phyloP scores from a whole-genome alignment of 2,888 invertebrate species.

The Kryphioiulus occultus region DNA sequence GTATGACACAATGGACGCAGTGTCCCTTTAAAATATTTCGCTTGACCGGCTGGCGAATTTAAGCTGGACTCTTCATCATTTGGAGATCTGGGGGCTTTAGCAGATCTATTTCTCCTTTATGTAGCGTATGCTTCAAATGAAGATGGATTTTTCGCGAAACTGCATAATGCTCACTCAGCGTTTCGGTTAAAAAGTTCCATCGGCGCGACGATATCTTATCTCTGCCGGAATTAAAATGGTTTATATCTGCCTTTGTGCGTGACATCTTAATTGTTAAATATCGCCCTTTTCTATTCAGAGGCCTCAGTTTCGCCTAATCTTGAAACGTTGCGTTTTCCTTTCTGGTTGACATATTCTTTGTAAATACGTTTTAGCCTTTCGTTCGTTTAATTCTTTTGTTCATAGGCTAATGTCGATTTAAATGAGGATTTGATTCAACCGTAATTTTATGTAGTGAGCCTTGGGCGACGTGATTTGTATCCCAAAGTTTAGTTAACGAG shows the following conservation, averaged over 20 bases:
- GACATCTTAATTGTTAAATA: slow-evolving; percentile 5
- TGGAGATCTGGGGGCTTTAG: neutral
- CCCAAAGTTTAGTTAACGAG: neutral
- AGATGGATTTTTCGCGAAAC: neutral
- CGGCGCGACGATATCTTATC: neutral
- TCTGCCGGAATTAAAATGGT: neutral
- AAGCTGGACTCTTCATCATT: neutral
- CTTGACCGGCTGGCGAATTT: neutral
- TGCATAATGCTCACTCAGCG: neutral
- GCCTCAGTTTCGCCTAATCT: neutral
- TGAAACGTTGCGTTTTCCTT: neutral
- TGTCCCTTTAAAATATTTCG: neutral
- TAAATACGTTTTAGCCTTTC: neutral
- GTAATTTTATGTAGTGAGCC: neutral
- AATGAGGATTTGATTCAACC: neutral
- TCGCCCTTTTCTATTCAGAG: neutral
- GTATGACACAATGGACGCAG: neutral
- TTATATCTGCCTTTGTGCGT: neutral
- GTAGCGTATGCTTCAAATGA: neutral
- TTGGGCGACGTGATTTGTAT: neutral
- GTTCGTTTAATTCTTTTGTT: neutral
- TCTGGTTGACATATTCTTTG: neutral
- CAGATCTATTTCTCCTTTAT: neutral
- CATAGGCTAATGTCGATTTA: slow-evolving; percentile 5
- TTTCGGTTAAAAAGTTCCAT: neutral